phyloP scores from a whole-genome alignment of 2,113 vertebrate species.

The Microcebus lehilahytsara region DNA sequence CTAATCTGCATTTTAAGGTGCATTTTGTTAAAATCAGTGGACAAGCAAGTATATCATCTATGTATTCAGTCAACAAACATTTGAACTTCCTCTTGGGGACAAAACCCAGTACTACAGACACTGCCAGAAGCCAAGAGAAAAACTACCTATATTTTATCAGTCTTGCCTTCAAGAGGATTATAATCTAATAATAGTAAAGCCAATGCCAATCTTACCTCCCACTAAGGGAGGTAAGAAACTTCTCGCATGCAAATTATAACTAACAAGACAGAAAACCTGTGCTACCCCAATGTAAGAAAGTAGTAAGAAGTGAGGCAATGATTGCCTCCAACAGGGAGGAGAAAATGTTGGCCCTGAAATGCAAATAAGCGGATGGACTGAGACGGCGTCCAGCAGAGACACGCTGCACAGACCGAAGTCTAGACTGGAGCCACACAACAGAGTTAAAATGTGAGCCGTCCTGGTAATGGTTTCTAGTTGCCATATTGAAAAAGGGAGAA shows the following conservation, averaged over 20 bases:
- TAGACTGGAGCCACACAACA: fast-evolving
- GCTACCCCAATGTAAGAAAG: neutral
- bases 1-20: neutral
- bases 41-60: neutral
- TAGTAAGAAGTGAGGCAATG: neutral
- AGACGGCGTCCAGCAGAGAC: neutral
- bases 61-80: neutral
- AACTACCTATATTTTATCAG: neutral
- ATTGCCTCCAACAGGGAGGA: neutral
- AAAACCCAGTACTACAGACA: neutral
- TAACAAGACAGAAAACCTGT: neutral
- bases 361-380: fast-evolving
- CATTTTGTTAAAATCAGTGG: neutral
- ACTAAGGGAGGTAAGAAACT: neutral
- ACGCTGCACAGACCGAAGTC: neutral
- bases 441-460: neutral
- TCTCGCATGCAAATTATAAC: neutral
- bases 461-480: neutral
- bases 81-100: neutral
- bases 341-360: neutral
- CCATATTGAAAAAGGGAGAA: neutral
- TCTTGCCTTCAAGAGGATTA: neutral
- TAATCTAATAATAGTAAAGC: neutral
- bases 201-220: neutral
- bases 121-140: neutral